phyloP scores from a whole-genome alignment of 2,888 invertebrate species.

The Byasa hedistus region DNA sequence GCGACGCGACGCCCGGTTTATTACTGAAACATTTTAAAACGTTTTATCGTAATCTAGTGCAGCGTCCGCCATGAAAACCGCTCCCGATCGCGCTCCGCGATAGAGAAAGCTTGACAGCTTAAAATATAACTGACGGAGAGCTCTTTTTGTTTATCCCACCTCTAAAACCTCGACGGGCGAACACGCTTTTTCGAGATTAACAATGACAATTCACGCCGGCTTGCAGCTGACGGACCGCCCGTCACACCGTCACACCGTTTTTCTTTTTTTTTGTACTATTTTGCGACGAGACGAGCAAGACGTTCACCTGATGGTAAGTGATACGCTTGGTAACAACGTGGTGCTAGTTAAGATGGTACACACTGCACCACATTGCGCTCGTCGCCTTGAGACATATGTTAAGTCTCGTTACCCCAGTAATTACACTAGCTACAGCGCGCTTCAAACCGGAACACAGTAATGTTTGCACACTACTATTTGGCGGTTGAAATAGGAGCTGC shows the following conservation, averaged over 20 bases:
- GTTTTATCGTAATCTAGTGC: constrained; percentile 24
- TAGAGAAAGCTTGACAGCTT: constrained; percentile 43
- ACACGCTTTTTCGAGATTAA: constrained; percentile 44
- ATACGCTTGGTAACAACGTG: no score
- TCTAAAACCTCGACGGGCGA: constrained; percentile 46
- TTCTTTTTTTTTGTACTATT: neutral
- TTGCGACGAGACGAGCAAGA: no score
- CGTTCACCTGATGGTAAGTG: no score
- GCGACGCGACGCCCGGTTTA: neutral
- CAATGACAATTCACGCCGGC: constrained; percentile 60
- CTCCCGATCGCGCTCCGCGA: constrained; percentile 38
- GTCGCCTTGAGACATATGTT: no score
- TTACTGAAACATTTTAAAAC: constrained; percentile 20
- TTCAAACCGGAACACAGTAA: no score
- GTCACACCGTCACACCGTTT: constrained; percentile 41
- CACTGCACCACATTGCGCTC: no score
- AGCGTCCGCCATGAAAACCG: constrained; percentile 32
- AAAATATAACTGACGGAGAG: constrained; percentile 54
- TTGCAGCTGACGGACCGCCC: constrained; percentile 38
- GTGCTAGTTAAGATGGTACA: no score
- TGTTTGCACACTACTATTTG: no score
- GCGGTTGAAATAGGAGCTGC: no score
- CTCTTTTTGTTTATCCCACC: constrained; percentile 50
- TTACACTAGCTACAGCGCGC: no score
- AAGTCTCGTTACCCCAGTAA: no score